Base-by-base conservation (phyloP, 2,797 vertebrate genomes). In the Phoeniculus purpureus region DNA sequence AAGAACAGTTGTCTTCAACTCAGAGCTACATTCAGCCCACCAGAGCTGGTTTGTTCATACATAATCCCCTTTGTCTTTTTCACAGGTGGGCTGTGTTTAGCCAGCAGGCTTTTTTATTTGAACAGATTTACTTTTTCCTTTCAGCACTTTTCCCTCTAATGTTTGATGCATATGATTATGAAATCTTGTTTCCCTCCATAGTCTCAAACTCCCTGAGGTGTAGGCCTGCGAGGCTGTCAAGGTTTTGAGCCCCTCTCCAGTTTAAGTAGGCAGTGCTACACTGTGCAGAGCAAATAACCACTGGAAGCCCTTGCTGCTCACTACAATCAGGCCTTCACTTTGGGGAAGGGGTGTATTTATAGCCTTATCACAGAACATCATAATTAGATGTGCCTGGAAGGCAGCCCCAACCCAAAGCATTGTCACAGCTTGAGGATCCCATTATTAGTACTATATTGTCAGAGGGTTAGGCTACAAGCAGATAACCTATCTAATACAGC, bases 321-420 rank as follows among this genome's bases (percentile, higher is more conserved):
- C 68, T 59, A 19, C 90, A 95, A 74, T 90, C 65, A 70, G 85
- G 82, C 58, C 65, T 84, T 75, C 66, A 54, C 85, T 86, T 75
- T 19, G 52, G 90, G 87, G 83, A 92, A 9, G 2, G 0, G 21
- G 20, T 54, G 9, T 93, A 75, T 95, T 91, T 92, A 85, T 90
- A 92, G 84, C 50, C 79, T 58, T 90, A 79, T 89, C 86, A 82
- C 43, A 68, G 80, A 86, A 92, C 81, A 67, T 93, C 90, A 76
- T 93, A 84, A 95, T 95, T 92, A 90, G 87, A 56, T 1, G 31
- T 93, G 74, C 93, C 91, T 21, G 4, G 25, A 29, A 72, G 89
- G 92, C 79, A 82, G 48, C 64, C 34, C 15, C 45, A 20, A 29
- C 77, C 66, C 48, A 43, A 17, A 48, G 67, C 4, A 0, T 20